Conservation (phyloP, 2,113 vertebrate species). For the Carassius carassius region DNA sequence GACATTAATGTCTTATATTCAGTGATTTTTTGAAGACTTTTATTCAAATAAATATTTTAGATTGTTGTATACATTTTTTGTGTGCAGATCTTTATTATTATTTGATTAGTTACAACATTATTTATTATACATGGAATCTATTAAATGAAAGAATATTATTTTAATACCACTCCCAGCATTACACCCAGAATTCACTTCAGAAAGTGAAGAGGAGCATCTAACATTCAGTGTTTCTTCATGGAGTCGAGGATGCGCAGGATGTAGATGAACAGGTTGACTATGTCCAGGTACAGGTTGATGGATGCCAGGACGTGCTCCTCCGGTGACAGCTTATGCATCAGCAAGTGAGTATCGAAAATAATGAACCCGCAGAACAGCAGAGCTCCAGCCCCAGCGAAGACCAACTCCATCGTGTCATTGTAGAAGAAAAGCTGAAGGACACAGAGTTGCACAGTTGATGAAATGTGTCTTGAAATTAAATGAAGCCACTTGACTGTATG, state of each 20-base stretch:
- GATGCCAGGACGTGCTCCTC: conserved; percentile 93
- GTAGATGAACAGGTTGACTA: conserved; percentile 93
- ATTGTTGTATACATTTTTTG: neutral
- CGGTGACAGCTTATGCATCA: conserved; percentile 94
- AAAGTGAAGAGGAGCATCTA: neutral
- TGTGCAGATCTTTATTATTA: no score
- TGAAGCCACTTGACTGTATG: neutral
- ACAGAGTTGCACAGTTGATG: conserved; percentile 2
- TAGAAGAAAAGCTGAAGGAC: conserved; percentile 84
- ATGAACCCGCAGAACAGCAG: conserved; percentile 97
- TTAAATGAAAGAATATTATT: neutral
- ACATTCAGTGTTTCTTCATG: conserved; percentile 86
- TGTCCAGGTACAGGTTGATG: conserved; percentile 93
- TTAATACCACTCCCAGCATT: neutral
- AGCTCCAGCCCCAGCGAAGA: conserved; percentile 81
- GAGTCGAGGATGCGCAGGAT: conserved; percentile 85
- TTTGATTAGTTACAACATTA: neutral
- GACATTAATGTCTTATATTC: neutral
- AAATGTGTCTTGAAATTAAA: neutral
- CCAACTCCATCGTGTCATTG: conserved; percentile 81
- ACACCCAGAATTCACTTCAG: conserved; percentile 11
- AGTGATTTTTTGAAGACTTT: neutral
- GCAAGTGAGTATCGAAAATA: conserved; percentile 89
- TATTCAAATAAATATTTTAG: neutral
- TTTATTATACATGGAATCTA: neutral